phyloP scores from a whole-genome alignment of 2,113 vertebrate genomes.

The Cinclus cinclus region DNA sequence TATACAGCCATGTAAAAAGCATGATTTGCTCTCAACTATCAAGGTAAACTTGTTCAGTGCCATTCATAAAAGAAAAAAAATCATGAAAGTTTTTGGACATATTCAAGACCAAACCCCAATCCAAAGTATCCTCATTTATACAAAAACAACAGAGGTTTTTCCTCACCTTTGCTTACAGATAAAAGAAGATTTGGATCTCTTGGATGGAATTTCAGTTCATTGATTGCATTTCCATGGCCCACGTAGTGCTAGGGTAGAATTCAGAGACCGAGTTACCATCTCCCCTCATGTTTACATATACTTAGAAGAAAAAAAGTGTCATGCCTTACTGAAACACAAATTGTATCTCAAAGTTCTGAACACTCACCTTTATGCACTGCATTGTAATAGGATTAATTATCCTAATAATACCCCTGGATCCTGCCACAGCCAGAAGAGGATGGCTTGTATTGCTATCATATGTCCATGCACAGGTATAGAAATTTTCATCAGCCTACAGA shows the following conservation, averaged over 20 bases:
- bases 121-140: not conserved
- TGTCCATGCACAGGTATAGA: conserved; percentile 98
- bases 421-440: conserved; percentile 93
- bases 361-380: conserved; percentile 96
- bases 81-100: not conserved
- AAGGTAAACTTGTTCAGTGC: not conserved
- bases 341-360: not conserved
- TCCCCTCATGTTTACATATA: not conserved
- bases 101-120: not conserved
- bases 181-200: conserved; percentile 96
- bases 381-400: conserved; percentile 99
- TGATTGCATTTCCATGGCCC: conserved; percentile 97
- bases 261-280: conserved; percentile 50
- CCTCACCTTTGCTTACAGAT: conserved; percentile 98
- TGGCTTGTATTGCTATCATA: conserved; percentile 98
- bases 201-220: conserved; percentile 98
- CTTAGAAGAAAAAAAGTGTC: not conserved
- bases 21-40: not conserved
- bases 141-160: not conserved
- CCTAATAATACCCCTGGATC: conserved; percentile 95
- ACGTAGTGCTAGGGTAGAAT: conserved; percentile 91
- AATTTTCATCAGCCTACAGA: conserved; percentile 94
- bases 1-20: not conserved
- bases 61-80: not conserved
- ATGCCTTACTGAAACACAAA: not conserved